Evolutionary conservation across 1,140 invertebrate genomes (phyloP).

Genomic region (Drosophila chauvacae): DNA sequence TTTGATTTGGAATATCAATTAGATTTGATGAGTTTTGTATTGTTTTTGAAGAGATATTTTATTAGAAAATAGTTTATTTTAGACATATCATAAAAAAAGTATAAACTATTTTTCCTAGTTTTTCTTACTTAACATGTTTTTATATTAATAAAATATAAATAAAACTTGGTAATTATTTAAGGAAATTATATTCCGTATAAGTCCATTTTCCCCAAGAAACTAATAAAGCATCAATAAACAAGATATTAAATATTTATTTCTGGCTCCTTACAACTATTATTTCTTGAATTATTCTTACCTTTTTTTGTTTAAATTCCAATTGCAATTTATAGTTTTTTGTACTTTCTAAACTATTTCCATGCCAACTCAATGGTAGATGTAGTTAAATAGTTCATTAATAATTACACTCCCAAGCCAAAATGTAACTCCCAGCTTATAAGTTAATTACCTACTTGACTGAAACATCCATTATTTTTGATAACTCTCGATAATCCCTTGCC

Average conservation of each 20-base stretch:
- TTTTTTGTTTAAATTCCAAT: not conserved
- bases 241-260: not conserved
- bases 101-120: not conserved
- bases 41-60: too few species aligned
- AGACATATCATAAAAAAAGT: not conserved
- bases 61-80: too few species aligned
- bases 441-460: slow-evolving; percentile 4
- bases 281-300: not conserved
- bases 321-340: not conserved
- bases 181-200: too few species aligned
- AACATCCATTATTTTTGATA: slow-evolving; percentile 14
- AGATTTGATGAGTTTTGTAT: too few species aligned
- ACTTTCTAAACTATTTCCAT: not conserved
- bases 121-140: not conserved
- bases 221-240: not conserved
- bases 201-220: too few species aligned
- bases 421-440: slow-evolving; percentile 6
- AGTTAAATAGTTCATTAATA: not conserved
- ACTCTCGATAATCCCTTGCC: slow-evolving; percentile 5
- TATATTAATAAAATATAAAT: too few species aligned
- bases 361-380: not conserved
- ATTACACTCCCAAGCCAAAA: too few species aligned
- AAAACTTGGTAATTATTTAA: too few species aligned
- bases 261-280: not conserved
- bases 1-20: too few species aligned